Percentiles rank a stretch among this genome's conserved stretches.
Conservation (phyloP, 2,888 invertebrate species). For the Azorinus chamasolen region DNA sequence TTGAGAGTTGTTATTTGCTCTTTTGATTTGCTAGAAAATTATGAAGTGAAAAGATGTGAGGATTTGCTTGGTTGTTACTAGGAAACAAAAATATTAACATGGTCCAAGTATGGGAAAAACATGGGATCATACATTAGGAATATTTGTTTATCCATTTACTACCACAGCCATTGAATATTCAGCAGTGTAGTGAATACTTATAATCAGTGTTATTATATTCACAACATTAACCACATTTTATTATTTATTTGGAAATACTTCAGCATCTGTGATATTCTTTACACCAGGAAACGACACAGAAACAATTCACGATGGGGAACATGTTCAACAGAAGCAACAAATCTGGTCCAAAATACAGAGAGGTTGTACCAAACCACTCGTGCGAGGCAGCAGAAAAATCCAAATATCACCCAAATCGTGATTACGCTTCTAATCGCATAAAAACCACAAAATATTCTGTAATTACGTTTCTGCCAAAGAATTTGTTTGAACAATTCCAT, state of each 20-base stretch:
- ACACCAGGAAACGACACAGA: background rate
- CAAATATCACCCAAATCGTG: slow-evolving; percentile 77
- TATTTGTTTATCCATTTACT: too few relatives aligned
- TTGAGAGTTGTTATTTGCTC: too few relatives aligned
- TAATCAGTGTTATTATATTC: background rate
- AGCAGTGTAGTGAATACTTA: background rate
- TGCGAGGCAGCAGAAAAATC: slow-evolving; percentile 56
- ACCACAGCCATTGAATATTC: background rate
- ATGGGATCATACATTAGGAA: background rate
- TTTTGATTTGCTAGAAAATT: too few relatives aligned
- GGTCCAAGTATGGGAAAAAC: background rate
- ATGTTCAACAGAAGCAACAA: slow-evolving; percentile 64
- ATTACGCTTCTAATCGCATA: slow-evolving; percentile 75
- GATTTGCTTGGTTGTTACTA: too few relatives aligned
- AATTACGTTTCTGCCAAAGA: slow-evolving; percentile 97
- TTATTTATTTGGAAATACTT: background rate
- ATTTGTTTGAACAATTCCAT: slow-evolving; percentile 98
- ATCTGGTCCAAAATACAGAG: slow-evolving; percentile 71
- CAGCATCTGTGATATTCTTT: slow-evolving; percentile 11
- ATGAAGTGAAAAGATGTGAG: too few relatives aligned
- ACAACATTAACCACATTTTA: background rate
- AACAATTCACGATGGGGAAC: slow-evolving; percentile 71
- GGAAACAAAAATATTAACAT: too few relatives aligned
- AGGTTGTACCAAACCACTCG: slow-evolving; percentile 76
- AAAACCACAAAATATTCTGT: slow-evolving; percentile 92